These are phyloP conservation scores for Etheostoma cragini DNA, from an alignment of 2,113 vertebrate species.

Conservation along the genomic window DNA sequence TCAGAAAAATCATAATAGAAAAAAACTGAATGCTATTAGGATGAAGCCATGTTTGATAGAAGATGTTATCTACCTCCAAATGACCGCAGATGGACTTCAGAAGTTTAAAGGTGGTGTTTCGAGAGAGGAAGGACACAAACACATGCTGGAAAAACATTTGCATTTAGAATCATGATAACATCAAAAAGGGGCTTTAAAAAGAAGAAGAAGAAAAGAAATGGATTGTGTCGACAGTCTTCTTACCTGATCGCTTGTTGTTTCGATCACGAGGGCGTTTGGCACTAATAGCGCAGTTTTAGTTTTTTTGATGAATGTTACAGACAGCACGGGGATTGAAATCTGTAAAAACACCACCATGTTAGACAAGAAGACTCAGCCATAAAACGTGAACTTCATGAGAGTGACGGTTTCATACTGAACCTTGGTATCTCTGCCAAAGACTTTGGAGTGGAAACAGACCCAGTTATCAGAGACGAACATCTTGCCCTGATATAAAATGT, in stretches of 20 bases:
- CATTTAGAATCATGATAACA: not conserved
- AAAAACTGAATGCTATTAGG: not conserved
- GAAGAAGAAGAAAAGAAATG: not conserved
- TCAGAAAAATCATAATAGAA: not conserved
- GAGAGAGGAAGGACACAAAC: slow-evolving; percentile 93
- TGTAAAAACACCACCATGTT: slow-evolving; percentile 57
- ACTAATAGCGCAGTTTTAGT: slow-evolving; percentile 94
- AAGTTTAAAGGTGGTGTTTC: slow-evolving; percentile 92
- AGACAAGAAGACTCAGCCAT: not conserved
- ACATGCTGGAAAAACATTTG: slow-evolving; percentile 86
- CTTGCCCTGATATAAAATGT: slow-evolving; percentile 95
- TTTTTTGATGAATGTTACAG: slow-evolving; percentile 92
- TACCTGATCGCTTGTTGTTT: slow-evolving; percentile 88
- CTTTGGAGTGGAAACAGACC: slow-evolving; percentile 98
- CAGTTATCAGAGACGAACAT: slow-evolving; percentile 96
- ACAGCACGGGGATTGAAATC: slow-evolving; percentile 92
- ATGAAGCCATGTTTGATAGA: not conserved
- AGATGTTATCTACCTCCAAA: slow-evolving; percentile 85
- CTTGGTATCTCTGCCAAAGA: slow-evolving; percentile 97
- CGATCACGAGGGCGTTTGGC: slow-evolving; percentile 92
- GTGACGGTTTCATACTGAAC: slow-evolving; percentile 66
- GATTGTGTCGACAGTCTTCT: slow-evolving; percentile 40
- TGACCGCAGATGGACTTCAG: slow-evolving; percentile 89
- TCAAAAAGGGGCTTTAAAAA: not conserved
- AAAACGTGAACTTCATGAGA: not conserved